Percentiles rank a stretch among this genome's conserved stretches.
phyloP scores from a whole-genome alignment of 1,140 invertebrate genomes.

The Daktulosphaira vitifoliae region DNA sequence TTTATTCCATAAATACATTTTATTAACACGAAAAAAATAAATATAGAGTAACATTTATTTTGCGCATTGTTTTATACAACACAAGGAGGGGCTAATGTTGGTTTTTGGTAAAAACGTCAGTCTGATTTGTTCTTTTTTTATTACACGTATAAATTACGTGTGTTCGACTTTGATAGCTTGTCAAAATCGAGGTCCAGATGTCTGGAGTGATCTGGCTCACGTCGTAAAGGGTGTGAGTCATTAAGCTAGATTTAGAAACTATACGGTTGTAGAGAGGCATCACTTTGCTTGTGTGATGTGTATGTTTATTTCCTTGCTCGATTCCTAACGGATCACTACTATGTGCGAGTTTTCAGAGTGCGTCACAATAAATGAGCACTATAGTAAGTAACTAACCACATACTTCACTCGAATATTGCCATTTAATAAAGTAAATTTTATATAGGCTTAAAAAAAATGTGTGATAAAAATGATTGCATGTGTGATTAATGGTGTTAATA shows the following conservation, averaged over 20 bases:
- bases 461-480: too few relatives aligned
- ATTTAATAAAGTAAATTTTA: too few relatives aligned
- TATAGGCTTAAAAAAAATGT: too few relatives aligned
- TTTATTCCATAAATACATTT: too few relatives aligned
- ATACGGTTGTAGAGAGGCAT: slow-evolving; percentile 17
- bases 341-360: slow-evolving; percentile 29
- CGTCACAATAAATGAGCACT: slow-evolving; percentile 19
- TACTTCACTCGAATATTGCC: not conserved
- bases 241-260: slow-evolving; percentile 32
- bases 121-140: too few relatives aligned
- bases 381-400: slow-evolving; percentile 19
- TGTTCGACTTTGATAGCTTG: slow-evolving; percentile 17
- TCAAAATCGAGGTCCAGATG: slow-evolving; percentile 31
- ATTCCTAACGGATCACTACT: slow-evolving; percentile 25
- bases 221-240: slow-evolving; percentile 29
- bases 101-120: too few relatives aligned
- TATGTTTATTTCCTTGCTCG: slow-evolving; percentile 32
- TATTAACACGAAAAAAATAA: too few relatives aligned
- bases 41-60: too few relatives aligned
- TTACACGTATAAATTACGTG: too few relatives aligned
- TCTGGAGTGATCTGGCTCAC: slow-evolving; percentile 33
- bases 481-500: too few relatives aligned
- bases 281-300: slow-evolving; percentile 25
- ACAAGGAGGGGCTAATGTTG: too few relatives aligned
- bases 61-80: too few relatives aligned